A percentile compares a stretch with the other conserved stretches of the same genome.
These are phyloP conservation scores for Ictalurus furcatus DNA, from an alignment of 2,113 vertebrate genomes.

Conservation along the genomic window DNA sequence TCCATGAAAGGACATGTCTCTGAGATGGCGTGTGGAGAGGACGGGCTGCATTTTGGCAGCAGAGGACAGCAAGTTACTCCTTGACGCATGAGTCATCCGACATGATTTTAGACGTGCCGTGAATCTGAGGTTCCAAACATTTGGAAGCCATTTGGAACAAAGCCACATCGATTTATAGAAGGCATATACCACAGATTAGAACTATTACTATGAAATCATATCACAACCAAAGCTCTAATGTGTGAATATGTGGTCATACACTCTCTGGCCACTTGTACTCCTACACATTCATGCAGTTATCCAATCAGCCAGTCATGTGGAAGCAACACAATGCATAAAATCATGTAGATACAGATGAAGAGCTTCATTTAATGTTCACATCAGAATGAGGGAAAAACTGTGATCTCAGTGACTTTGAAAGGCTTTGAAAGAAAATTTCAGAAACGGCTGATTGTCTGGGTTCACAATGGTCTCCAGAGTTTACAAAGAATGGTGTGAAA, in stretches of 20 bases:
- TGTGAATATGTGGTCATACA: neutral
- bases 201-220: neutral
- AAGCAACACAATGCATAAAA: neutral
- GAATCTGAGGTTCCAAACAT: neutral
- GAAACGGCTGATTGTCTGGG: too few species aligned
- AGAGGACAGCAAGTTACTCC: constrained; percentile 48
- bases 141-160: neutral
- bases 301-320: neutral
- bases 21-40: constrained; percentile 22
- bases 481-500: neutral
- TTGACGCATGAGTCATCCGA: constrained; percentile 32
- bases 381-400: neutral
- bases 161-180: neutral
- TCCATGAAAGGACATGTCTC: constrained; percentile 15
- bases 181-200: neutral
- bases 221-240: neutral
- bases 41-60: neutral
- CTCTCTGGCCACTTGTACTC: neutral
- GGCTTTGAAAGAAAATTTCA: neutral
- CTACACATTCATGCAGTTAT: neutral
- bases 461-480: neutral
- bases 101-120: constrained; percentile 41
- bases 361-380: neutral
- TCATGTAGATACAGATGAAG: neutral
- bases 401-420: neutral